phyloP scores from a whole-genome alignment of 2,113 vertebrate genomes.

The Tinamus guttatus region DNA sequence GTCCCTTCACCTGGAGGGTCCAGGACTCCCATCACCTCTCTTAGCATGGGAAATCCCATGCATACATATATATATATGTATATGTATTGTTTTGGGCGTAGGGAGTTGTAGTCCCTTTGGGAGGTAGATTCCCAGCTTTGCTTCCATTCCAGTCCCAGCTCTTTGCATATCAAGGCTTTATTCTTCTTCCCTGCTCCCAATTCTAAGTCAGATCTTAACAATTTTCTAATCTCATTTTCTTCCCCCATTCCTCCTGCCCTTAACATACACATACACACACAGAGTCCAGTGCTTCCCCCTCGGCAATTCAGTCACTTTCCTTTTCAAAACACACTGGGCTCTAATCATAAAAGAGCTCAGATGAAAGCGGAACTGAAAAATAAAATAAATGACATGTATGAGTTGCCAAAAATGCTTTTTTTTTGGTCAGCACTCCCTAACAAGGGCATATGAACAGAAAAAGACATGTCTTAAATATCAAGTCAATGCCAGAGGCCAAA shows the following conservation, averaged over 20 bases:
- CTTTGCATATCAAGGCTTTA: neutral
- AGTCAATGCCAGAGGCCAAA: neutral
- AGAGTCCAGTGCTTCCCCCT: neutral
- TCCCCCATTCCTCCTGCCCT: neutral
- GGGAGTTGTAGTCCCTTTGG: neutral
- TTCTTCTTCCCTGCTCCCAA: neutral
- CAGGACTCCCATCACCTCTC: neutral
- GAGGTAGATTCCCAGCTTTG: neutral
- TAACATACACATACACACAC: too few relatives aligned
- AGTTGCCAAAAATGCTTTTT: neutral
- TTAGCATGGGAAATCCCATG: neutral
- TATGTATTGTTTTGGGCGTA: neutral
- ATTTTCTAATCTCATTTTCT: neutral
- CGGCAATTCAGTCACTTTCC: neutral
- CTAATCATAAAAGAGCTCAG: neutral
- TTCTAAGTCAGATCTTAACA: neutral
- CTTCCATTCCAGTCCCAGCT: neutral
- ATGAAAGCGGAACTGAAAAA: neutral
- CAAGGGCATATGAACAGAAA: neutral
- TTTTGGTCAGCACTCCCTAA: neutral
- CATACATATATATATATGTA: too few relatives aligned
- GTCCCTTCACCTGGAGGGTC: fast-evolving
- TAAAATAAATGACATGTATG: neutral
- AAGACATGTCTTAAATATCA: neutral
- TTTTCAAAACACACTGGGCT: neutral